Conservation (phyloP, 2,797 vertebrate species). For the Tympanoctomys barrerae region DNA sequence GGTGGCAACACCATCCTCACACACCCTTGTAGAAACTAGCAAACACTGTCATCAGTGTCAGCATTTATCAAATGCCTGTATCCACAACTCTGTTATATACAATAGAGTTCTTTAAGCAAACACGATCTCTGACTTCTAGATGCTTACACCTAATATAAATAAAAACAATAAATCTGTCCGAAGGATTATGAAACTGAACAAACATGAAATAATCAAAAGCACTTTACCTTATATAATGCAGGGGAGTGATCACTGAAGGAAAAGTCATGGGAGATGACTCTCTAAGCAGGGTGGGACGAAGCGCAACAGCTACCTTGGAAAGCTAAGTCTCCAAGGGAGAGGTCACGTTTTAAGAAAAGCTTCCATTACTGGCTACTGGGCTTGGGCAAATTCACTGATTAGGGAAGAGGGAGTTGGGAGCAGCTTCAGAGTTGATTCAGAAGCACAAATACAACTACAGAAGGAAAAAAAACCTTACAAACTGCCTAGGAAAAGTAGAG, state of each 20-base stretch:
- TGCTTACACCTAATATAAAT: constrained; percentile 78
- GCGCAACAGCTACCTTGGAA: constrained; percentile 31
- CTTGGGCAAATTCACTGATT: background rate
- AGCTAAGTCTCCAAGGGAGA: background rate
- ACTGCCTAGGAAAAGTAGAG: background rate
- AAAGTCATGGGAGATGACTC: constrained; percentile 75
- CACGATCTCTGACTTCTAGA: constrained; percentile 65
- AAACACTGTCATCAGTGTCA: constrained; percentile 70
- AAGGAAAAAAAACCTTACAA: constrained; percentile 17
- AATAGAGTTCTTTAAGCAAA: constrained; percentile 74
- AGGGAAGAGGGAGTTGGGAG: background rate
- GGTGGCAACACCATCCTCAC: constrained; percentile 61
- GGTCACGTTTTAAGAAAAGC: constrained; percentile 21
- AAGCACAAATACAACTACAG: constrained; percentile 34
- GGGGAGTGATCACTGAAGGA: background rate
- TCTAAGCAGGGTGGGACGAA: constrained; percentile 54
- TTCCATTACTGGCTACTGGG: background rate
- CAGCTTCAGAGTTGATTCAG: background rate
- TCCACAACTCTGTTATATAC: constrained; percentile 49
- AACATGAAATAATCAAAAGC: constrained; percentile 60
- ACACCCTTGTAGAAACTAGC: constrained; percentile 62
- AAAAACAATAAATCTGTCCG: constrained; percentile 81
- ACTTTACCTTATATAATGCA: constrained; percentile 35
- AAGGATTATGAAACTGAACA: constrained; percentile 78
- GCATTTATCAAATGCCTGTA: constrained; percentile 64